These are phyloP conservation scores for Etheostoma spectabile DNA, from an alignment of 2,113 vertebrate genomes.

Conservation along the genomic window DNA sequence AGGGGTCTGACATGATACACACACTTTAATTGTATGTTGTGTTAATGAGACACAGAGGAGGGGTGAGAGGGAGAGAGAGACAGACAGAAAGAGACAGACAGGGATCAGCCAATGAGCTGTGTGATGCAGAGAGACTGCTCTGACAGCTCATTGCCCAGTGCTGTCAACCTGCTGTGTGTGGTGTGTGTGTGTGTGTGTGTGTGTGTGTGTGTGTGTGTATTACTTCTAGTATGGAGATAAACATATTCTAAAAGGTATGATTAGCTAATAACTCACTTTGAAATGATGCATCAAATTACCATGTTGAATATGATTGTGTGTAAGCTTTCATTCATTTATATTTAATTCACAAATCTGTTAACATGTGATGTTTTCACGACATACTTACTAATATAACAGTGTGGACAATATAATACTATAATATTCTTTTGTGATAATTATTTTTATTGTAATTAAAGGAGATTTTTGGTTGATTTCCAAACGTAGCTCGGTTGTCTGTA, in stretches of 20 bases:
- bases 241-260: slow-evolving; percentile 41
- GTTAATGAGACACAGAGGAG: slow-evolving; percentile 72
- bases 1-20: slow-evolving; percentile 65
- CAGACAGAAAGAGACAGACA: slow-evolving; percentile 52
- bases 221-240: neutral
- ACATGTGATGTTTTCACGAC: too few species aligned
- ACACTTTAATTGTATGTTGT: slow-evolving; percentile 79
- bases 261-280: slow-evolving; percentile 35
- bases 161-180: slow-evolving; percentile 61
- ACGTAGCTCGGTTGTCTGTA: too few species aligned
- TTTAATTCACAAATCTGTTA: neutral
- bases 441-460: too few species aligned
- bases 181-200: too few species aligned
- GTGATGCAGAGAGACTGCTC: slow-evolving; percentile 67
- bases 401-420: too few species aligned
- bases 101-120: slow-evolving; percentile 77
- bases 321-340: slow-evolving; percentile 13
- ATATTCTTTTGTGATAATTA: too few species aligned
- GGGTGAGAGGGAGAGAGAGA: slow-evolving; percentile 8
- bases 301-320: slow-evolving; percentile 45
- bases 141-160: slow-evolving; percentile 77
- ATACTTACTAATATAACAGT: too few species aligned
- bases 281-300: slow-evolving; percentile 47
- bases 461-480: too few species aligned
- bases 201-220: slow-evolving; percentile 29